Evolutionary conservation across 2,113 vertebrate genomes (phyloP).

Genomic region (Syngnathus typhle): DNA sequence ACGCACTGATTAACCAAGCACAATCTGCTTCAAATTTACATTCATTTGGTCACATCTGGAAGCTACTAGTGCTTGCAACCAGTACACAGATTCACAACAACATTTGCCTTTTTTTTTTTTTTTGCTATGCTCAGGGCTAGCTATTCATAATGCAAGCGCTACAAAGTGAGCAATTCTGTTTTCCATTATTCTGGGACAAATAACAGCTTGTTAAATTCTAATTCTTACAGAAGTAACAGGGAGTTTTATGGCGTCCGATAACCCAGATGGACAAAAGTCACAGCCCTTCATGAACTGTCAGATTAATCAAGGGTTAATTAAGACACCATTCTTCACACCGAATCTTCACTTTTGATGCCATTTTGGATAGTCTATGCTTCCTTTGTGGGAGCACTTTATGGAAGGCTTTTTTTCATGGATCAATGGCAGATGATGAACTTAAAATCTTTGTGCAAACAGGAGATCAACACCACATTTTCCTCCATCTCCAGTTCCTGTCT

Average conservation of each 20-base stretch:
- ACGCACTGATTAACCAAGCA: neutral
- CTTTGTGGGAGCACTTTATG: neutral
- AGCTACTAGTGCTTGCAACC: neutral
- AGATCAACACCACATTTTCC: neutral
- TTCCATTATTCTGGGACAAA: neutral
- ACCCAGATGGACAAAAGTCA: neutral
- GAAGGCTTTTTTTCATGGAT: neutral
- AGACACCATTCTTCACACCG: neutral
- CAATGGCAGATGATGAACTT: neutral
- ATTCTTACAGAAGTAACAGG: neutral
- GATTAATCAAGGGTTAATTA: neutral
- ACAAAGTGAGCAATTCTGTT: neutral
- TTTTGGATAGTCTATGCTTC: neutral
- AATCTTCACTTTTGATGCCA: neutral
- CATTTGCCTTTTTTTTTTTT: neutral
- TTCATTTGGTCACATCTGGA: slow-evolving; percentile 20
- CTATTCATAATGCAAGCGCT: neutral
- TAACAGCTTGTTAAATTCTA: neutral
- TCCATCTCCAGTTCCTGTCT: neutral
- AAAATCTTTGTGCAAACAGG: neutral
- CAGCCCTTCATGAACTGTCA: neutral
- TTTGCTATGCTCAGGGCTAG: neutral
- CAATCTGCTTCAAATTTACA: slow-evolving; percentile 20
- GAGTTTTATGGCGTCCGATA: neutral
- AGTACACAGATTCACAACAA: neutral